Base-by-base conservation (phyloP, 2,797 vertebrate species). In the Channa striata region DNA sequence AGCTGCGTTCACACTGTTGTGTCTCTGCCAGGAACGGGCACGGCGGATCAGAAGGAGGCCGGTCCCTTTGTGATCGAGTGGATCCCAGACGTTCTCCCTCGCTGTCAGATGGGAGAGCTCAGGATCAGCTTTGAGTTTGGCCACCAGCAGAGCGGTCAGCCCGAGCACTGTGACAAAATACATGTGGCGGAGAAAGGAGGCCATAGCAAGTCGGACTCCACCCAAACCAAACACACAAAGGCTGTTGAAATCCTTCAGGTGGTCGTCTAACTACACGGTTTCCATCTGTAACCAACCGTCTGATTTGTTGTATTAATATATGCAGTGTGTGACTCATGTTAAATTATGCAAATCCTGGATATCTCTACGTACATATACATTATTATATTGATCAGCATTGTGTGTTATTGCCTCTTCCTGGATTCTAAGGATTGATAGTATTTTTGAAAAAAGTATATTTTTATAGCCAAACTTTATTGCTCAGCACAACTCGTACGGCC, bases 1-100 rank as follows among this genome's bases (percentile, higher is more conserved):
- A 2, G n/a, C 23, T 25, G 10, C 25, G 3, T 11, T 53, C 1
- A 33, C 37, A 0, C 7, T 23, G 34, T 3, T 21, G 11, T 58
- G 0, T 70, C 21, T 48, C 23, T 10, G 8, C n/a, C 63, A 97
- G 96, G 96, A 20, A 89, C 93, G 11, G 92, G 91, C 34, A 83
- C 93, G 2, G 88, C 93, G 0, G 94, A 96, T 23, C 95, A 95
- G 87, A 95, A 95, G 83, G 96, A 96, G 53, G 91, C 94, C 16
- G 90, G 93, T 13, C 95, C 95, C 1, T 97, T 98, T 63, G 94
- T 96, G 68, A 96, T 98, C 0, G 96, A 98, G 77, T 98, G 97
- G 96, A 97, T 95, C 82, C 96, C 97, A 0, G 95, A 96, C 52
- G 93, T 96, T 50, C 94, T 97, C 43, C 96, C 97, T 1, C 93